Evolutionary conservation across 2,113 vertebrate genomes (phyloP).

Genomic region (Platanista minor): DNA sequence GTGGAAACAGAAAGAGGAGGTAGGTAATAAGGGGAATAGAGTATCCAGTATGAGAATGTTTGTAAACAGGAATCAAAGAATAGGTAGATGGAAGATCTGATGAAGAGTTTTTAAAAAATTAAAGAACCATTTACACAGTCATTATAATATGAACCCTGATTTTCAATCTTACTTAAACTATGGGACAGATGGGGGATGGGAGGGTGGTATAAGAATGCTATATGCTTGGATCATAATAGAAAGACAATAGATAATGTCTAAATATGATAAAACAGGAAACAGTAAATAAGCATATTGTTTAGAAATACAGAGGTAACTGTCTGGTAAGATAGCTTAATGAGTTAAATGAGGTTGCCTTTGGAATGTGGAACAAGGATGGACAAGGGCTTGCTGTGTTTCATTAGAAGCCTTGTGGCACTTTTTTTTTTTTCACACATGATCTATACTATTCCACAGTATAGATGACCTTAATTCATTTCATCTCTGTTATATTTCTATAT

Average conservation of each 20-base stretch:
- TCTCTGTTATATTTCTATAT: neutral
- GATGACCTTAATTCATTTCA: neutral
- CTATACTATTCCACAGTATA: neutral
- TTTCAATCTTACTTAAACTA: neutral
- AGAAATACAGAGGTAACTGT: neutral
- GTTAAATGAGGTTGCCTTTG: neutral
- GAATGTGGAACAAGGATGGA: neutral
- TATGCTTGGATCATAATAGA: neutral
- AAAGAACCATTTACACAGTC: neutral
- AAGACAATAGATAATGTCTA: neutral
- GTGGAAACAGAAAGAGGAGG: neutral
- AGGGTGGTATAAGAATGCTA: neutral
- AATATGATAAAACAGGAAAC: neutral
- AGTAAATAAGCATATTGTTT: neutral
- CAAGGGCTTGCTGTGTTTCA: neutral
- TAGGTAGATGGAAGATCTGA: neutral
- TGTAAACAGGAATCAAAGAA: neutral
- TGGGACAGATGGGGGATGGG: too few relatives aligned
- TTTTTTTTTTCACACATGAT: neutral
- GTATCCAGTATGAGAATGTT: neutral
- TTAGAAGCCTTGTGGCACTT: neutral
- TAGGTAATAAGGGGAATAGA: neutral
- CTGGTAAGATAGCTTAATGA: neutral
- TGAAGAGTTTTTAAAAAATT: neutral
- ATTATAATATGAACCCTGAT: neutral